Conservation (phyloP, 2,888 invertebrate genomes). For the Ypsolopha sequella region DNA sequence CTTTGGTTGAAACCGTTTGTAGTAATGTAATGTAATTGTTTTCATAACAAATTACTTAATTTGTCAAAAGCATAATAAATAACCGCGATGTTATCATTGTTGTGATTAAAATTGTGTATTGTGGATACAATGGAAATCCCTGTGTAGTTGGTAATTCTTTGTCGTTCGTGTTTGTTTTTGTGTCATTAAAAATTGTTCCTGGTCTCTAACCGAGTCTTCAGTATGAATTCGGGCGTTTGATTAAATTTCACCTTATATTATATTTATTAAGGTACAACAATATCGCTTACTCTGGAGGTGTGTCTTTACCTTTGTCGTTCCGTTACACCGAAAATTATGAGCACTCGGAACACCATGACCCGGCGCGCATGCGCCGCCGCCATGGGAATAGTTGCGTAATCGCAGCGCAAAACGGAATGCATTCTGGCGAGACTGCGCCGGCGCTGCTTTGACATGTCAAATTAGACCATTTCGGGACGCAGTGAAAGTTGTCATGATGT, state of each 20-base stretch:
- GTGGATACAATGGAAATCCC: too few species aligned
- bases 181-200: neutral
- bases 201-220: neutral
- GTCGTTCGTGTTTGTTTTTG: neutral
- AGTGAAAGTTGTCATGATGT: constrained; percentile 52
- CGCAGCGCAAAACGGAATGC: constrained; percentile 7
- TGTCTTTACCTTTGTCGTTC: constrained; percentile 15
- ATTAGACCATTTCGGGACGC: constrained; percentile 47
- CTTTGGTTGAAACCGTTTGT: too few species aligned
- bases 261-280: too few species aligned
- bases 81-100: too few species aligned
- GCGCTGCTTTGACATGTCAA: constrained; percentile 32
- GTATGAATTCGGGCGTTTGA: too few species aligned
- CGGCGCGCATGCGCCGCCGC: too few species aligned
- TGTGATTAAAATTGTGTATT: too few species aligned
- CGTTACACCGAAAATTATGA: constrained; percentile 25
- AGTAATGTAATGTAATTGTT: too few species aligned
- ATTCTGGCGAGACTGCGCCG: constrained; percentile 13
- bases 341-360: neutral
- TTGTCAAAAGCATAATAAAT: too few species aligned
- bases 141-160: too few species aligned
- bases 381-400: constrained; percentile 21
- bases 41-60: too few species aligned
- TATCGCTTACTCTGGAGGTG: constrained; percentile 9
- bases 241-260: too few species aligned